A percentile compares a stretch with the other conserved stretches of the same genome.
Evolutionary conservation across 2,113 vertebrate species (phyloP).

Genomic region (Ochotona princeps): DNA sequence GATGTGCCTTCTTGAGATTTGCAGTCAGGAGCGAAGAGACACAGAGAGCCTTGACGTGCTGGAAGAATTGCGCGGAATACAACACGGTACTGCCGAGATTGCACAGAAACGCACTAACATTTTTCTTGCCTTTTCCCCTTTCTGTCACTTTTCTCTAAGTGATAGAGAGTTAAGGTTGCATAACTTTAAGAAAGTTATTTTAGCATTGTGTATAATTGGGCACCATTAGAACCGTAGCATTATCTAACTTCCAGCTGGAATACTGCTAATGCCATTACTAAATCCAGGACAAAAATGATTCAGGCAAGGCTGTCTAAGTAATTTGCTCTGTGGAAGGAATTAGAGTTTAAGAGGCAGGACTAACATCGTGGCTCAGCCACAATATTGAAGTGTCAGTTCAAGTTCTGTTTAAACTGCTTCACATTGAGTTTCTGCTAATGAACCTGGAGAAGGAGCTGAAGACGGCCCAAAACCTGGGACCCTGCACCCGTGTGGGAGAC

Average conservation of each 20-base stretch:
- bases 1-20: neutral
- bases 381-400: too few species aligned
- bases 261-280: neutral
- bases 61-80: neutral
- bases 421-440: too few species aligned
- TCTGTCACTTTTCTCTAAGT: neutral
- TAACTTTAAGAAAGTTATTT: neutral
- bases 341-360: neutral
- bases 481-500: too few species aligned
- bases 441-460: too few species aligned
- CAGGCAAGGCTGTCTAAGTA: neutral
- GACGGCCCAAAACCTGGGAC: too few species aligned
- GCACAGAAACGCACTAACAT: neutral
- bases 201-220: neutral
- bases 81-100: neutral
- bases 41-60: neutral
- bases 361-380: too few species aligned
- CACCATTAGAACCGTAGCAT: neutral
- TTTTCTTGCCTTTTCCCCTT: neutral
- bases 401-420: too few species aligned
- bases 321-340: neutral
- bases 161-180: neutral
- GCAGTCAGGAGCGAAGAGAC: neutral
- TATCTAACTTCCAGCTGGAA: neutral
- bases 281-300: neutral